Evolutionary conservation across 2,888 invertebrate genomes (phyloP), one percentile per base, ranked within the genome.

Genomic region (Acanthopleura granulata): DNA sequence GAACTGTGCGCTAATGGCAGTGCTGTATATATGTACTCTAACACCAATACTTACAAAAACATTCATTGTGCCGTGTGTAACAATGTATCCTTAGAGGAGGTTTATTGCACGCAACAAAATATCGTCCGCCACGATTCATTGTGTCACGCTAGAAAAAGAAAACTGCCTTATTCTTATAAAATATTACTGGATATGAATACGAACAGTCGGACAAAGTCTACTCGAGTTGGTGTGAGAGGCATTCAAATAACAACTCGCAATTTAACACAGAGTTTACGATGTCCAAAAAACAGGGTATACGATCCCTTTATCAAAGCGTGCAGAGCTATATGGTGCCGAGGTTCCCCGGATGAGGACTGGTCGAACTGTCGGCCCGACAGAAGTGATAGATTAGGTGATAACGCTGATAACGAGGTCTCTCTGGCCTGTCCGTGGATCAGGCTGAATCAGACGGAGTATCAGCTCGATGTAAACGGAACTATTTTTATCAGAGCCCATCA

Each of bases 61-160:
- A 71, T 76, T 66, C 80, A 81, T 73, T 88, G 88, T 76, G 88
- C 87, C 12, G 57, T 79, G 12, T 88, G 88, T 73, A 77, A 85
- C 72, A 72, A 75, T n/a, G 83, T 80, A 27, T 40, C 72, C 22
- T 16, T 71, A 15, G 49, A 29, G 1, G 71, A 71, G 18, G n/a
- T 71, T 18, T 16, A 16, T 22, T 71, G 71, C 25, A 49, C 40
- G 4, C 6, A 40, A 49, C 16, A 71, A 49, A 4, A 30, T 69
- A 9, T 40, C 4, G 22, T 1, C 1, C 25, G 12, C 9, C 71
- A 71, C 40, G 49, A 71, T 27, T 22, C 25, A 3, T 22, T 66
- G 16, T 66, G 66, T 66, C 29, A 16, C 22, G 66, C 16, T 27
- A 66, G 25, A 25, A 66, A 27, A 25, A 30, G 49, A n/a, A 71